Base-by-base conservation (phyloP, 2,113 vertebrate genomes). In the Albula goreensis region DNA sequence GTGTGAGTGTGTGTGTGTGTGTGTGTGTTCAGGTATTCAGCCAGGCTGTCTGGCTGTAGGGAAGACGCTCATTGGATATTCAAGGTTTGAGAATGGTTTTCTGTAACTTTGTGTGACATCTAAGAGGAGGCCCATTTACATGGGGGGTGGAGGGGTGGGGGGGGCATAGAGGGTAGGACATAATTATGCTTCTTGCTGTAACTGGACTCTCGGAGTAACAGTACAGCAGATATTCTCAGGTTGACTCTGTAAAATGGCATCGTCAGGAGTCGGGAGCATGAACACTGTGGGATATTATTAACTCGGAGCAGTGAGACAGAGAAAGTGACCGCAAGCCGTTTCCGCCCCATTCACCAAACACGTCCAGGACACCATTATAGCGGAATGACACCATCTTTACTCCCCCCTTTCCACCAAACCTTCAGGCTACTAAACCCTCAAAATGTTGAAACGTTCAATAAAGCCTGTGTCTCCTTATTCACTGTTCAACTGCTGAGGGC, bases 121-220 rank as follows among this genome's bases (percentile, higher is more conserved):
- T n/a, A 50, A 6, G n/a, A 77, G 52, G 78, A 79, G 3, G 41
- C 52, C 74, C 11, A 56, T 79, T 78, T 31, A 66, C 19, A 56
- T 57, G 63, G 63, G 48, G 19, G n/a, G n/a, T n/a, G n/a, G n/a
- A n/a, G n/a, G n/a, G n/a, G 31, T 1, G 31, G 31, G 1, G 0
- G 31, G 31, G 31, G 31, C 31, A 41, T 41, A 41, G 31, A 41
- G 31, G 1, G 31, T 41, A 56, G 51, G 52, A 79, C 74, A 79
- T 85, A 60, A 85, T 79, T 50, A 79, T 80, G 60, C 77, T 19
- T 53, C 6, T 31, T 22, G 52, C 74, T 85, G 74, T 79, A 79
- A 80, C 53, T 85, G 84, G 83, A 74, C 70, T 74, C 31, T 8
- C 1, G 70, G 70, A 22, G 70, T 8, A 74, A n/a, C 70, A 74